Evolutionary conservation across 2,113 vertebrate species (phyloP), one percentile per base, ranked within the genome.

Genomic region (Arvicanthis niloticus): DNA sequence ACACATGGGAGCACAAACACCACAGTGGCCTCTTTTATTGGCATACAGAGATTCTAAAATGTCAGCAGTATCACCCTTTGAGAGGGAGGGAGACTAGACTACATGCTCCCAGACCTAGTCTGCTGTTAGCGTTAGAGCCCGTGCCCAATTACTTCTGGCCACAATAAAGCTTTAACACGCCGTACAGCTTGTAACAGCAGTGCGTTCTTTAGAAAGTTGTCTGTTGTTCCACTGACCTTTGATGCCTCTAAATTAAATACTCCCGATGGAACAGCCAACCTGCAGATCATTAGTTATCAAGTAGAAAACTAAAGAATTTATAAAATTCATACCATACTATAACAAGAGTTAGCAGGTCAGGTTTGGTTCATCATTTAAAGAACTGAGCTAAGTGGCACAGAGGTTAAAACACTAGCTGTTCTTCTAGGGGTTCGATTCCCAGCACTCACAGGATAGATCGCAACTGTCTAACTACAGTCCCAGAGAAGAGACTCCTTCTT

Each of bases 41-140:
- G 94, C 92, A 92, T 88, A 24, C 3, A n/a, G 72, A 16, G 42
- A 85, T 80, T 97, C 70, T 95, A 65, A 80, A 77, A 96, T 60
- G 91, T 95, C 94, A 98, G 94, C 82, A 93, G 78, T 89, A 65
- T 92, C 95, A 80, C 89, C 68, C 70, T 62, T n/a, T 62, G 95
- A 94, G 40, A 90, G 80, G 82, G 85, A 97, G 19, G 62, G 45
- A 91, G 76, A 26, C 58, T 68, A 86, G 51, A 88, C 11, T 26
- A 0, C 2, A 53, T 48, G 21, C 95, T 98, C 97, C 90, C 65
- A 94, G 96, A 89, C 91, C 13, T 12, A 68, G 87, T 22, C 92
- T 76, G 82, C 96, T 95, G 11, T 89, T 92, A 80, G 85, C 92
- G 75, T 56, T 21, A 90, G 94, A 95, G 1, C 40, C 93, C 60